Evolutionary conservation across 2,888 invertebrate species (phyloP).

Genomic region (Salpingus planirostris): DNA sequence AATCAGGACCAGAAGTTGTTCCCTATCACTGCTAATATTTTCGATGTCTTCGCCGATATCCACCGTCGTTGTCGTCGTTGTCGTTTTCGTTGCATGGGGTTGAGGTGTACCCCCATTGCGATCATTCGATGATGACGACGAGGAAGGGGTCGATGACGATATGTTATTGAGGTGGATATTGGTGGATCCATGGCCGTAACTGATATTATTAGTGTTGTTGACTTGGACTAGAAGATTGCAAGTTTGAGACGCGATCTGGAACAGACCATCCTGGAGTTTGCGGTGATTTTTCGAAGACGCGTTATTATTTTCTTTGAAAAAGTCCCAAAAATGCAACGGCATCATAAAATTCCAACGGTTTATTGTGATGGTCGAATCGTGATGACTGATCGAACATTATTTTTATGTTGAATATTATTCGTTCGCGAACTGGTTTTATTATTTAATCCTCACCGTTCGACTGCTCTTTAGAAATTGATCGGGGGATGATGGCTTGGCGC

Average conservation of each 20-base stretch:
- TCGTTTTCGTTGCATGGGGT: constrained; percentile 2
- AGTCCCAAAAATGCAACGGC: constrained; percentile 56
- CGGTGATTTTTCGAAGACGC: constrained; percentile 45
- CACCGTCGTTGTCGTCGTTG: constrained; percentile 6
- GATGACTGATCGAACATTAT: too few species aligned
- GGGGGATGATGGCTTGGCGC: too few species aligned
- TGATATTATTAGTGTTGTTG: constrained; percentile 66
- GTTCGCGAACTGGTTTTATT: too few species aligned
- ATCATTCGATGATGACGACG: constrained; percentile 6
- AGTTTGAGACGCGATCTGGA: constrained; percentile 71
- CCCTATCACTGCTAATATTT: constrained; percentile 27
- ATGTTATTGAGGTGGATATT: constrained; percentile 52
- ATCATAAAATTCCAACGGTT: too few species aligned
- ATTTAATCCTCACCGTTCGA: too few species aligned
- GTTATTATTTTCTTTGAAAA: constrained; percentile 25
- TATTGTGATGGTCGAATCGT: too few species aligned
- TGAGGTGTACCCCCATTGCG: constrained; percentile 7
- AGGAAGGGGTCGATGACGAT: constrained; percentile 12
- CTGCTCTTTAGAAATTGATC: too few species aligned
- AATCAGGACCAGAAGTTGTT: constrained; percentile 48
- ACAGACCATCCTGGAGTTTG: constrained; percentile 65
- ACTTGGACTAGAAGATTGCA: constrained; percentile 70
- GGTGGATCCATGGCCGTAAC: constrained; percentile 54
- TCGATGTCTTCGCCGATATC: constrained; percentile 7
- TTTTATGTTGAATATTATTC: too few species aligned